phyloP scores from a whole-genome alignment of 2,888 invertebrate genomes.

The Limnephilus auricula region DNA sequence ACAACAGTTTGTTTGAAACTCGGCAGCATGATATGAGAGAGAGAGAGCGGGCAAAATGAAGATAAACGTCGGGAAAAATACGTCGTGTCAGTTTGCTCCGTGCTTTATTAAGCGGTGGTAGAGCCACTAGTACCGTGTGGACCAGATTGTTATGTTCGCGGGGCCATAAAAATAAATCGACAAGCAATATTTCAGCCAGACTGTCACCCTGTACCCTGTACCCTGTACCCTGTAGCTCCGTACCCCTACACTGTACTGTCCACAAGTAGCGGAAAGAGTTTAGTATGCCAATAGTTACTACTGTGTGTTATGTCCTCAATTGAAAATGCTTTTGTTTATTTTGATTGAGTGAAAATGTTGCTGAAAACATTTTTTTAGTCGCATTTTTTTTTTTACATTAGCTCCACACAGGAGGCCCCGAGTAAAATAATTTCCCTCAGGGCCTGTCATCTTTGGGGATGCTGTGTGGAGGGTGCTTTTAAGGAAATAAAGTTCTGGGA shows the following conservation, averaged over 20 bases:
- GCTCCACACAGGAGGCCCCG: too few relatives aligned
- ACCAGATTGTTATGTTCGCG: constrained; percentile 59
- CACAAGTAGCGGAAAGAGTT: neutral
- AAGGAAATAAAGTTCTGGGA: too few relatives aligned
- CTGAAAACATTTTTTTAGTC: too few relatives aligned
- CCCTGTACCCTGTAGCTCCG: neutral
- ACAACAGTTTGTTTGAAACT: neutral
- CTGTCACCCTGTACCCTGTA: constrained; percentile 24
- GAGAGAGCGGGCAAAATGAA: constrained; percentile 19
- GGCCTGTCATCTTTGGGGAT: too few relatives aligned
- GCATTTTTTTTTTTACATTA: too few relatives aligned
- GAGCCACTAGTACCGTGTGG: constrained; percentile 47
- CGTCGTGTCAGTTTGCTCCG: constrained; percentile 7
- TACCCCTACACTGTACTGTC: neutral
- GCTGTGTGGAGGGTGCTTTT: too few relatives aligned
- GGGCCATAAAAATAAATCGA: constrained; percentile 61
- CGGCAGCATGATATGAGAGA: neutral
- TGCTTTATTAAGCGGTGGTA: constrained; percentile 36
- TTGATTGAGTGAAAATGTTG: too few relatives aligned
- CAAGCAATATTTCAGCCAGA: constrained; percentile 57
- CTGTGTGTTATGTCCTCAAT: neutral
- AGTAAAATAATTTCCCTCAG: too few relatives aligned
- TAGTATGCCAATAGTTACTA: neutral
- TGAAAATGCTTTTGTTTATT: neutral
- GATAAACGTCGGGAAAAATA: constrained; percentile 38